Percentiles rank a stretch among this genome's conserved stretches.
These are phyloP conservation scores for Tinea trinotella DNA, from an alignment of 2,888 invertebrate genomes.

Conservation along the genomic window DNA sequence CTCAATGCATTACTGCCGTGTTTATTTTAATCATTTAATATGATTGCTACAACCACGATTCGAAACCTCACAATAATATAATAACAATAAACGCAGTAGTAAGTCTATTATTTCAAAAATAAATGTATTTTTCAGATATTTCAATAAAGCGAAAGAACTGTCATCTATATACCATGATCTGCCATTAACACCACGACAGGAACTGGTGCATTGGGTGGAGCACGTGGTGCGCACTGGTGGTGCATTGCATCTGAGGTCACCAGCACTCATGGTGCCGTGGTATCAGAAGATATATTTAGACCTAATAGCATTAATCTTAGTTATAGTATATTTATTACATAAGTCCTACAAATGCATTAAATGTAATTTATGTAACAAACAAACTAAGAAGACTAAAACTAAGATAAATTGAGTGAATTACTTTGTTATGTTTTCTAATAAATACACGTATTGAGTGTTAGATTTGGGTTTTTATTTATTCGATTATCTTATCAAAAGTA, in stretches of 20 bases:
- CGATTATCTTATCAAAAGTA: no score
- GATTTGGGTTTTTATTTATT: no score
- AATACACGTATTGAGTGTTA: no score
- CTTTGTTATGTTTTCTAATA: not conserved
- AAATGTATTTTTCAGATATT: slow-evolving; percentile 39
- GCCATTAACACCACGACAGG: slow-evolving; percentile 31
- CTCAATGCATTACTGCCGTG: no score
- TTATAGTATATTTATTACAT: slow-evolving; percentile 15
- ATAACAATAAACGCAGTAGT: no score
- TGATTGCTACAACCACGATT: no score
- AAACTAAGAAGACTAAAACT: not conserved
- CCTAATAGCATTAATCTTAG: slow-evolving; percentile 27
- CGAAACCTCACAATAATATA: no score
- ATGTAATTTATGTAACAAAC: slow-evolving; percentile 6
- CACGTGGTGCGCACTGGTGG: slow-evolving; percentile 40
- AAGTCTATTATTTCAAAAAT: no score
- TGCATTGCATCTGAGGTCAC: slow-evolving; percentile 38
- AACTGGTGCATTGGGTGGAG: slow-evolving; percentile 41
- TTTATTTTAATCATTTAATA: no score
- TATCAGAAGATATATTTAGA: slow-evolving; percentile 44
- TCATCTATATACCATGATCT: slow-evolving; percentile 39
- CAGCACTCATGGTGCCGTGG: slow-evolving; percentile 34
- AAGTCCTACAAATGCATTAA: not conserved
- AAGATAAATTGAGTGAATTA: not conserved
- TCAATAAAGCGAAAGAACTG: slow-evolving; percentile 32